phyloP scores from a whole-genome alignment of 2,113 vertebrate species.

The Etia nguti region DNA sequence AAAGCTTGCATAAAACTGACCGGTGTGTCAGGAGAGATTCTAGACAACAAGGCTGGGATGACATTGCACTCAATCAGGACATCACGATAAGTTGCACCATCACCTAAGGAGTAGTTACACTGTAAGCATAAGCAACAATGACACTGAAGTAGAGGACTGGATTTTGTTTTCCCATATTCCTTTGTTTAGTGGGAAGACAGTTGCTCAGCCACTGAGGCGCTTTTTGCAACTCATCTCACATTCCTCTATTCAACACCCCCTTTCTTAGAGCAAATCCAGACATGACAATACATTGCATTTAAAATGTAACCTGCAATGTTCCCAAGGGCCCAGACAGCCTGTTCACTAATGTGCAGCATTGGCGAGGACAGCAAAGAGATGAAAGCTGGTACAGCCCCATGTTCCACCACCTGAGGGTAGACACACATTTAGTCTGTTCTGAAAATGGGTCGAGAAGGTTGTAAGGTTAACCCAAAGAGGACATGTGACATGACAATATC shows the following conservation, averaged over 20 bases:
- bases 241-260: neutral
- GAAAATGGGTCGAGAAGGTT: neutral
- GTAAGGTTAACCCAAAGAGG: neutral
- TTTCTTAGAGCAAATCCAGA: neutral
- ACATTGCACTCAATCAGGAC: conserved; percentile 74
- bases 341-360: conserved; percentile 82
- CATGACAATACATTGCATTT: neutral
- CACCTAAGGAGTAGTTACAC: conserved; percentile 68
- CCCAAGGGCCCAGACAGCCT: conserved; percentile 89
- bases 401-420: conserved; percentile 77
- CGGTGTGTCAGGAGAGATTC: conserved; percentile 77
- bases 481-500: neutral
- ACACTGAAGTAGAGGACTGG: neutral
- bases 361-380: conserved; percentile 81
- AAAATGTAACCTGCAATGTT: conserved; percentile 84
- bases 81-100: conserved; percentile 83
- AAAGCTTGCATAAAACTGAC: conserved; percentile 63
- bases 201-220: neutral
- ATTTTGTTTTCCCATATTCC: neutral
- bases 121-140: neutral
- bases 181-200: neutral
- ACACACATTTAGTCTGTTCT: neutral
- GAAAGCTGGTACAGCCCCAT: conserved; percentile 80
- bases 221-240: neutral
- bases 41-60: conserved; percentile 77